A percentile compares a stretch with the other conserved stretches of the same genome.
phyloP scores from a whole-genome alignment of 2,113 vertebrate species.

The Scomber japonicus region DNA sequence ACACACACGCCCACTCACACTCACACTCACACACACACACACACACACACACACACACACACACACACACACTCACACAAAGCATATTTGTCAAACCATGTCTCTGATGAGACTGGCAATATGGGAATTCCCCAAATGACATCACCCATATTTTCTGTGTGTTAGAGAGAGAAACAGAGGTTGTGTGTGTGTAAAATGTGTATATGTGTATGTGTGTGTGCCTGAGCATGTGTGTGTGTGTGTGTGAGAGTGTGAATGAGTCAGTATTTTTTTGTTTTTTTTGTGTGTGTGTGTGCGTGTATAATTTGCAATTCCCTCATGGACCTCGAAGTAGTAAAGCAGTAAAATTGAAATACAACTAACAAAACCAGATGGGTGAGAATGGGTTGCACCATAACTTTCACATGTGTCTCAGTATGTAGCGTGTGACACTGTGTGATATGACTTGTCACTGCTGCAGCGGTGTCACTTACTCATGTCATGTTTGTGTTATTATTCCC shows the following conservation, averaged over 20 bases:
- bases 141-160: constrained; percentile 64
- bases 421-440: not conserved
- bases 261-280: constrained; percentile 39
- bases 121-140: constrained; percentile 88
- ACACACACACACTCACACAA: constrained; percentile 19
- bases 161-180: constrained; percentile 42
- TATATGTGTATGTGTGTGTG: not conserved
- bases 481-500: not conserved
- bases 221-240: not conserved
- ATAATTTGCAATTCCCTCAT: constrained; percentile 44
- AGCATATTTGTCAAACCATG: constrained; percentile 72
- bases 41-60: constrained; percentile 25
- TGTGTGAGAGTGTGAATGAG: constrained; percentile 44
- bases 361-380: not conserved
- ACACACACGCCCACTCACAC: no score
- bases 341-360: not conserved
- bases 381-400: not conserved
- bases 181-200: constrained; percentile 37
- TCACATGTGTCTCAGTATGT: not conserved
- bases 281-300: constrained; percentile 28
- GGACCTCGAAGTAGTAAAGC: not conserved
- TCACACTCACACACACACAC: no score
- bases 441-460: not conserved
- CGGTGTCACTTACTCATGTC: not conserved
- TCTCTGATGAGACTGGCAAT: constrained; percentile 88